These are phyloP conservation scores for Diachrysia chrysitis DNA, from an alignment of 2,888 invertebrate species.

Conservation along the genomic window DNA sequence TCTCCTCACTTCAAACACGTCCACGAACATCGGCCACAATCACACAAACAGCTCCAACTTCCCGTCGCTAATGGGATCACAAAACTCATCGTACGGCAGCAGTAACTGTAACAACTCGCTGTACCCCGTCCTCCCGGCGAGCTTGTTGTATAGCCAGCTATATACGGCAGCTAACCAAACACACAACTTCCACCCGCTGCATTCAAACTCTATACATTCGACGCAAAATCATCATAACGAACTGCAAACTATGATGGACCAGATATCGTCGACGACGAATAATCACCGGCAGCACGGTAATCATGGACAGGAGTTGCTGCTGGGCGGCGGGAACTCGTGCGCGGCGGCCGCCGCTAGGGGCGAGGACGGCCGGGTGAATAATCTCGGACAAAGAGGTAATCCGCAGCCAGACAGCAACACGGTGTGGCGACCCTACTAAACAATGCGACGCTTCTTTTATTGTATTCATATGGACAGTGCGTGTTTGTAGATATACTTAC, in stretches of 20 bases:
- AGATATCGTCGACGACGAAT: slow-evolving; percentile 91
- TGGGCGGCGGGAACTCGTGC: slow-evolving; percentile 89
- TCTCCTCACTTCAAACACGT: slow-evolving; percentile 90
- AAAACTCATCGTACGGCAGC: slow-evolving; percentile 89
- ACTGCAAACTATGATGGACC: slow-evolving; percentile 93
- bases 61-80: slow-evolving; percentile 90
- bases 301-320: slow-evolving; percentile 84
- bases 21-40: slow-evolving; percentile 89
- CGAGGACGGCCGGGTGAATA: slow-evolving; percentile 89
- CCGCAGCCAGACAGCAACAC: slow-evolving; percentile 91
- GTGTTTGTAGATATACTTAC: slow-evolving; percentile 42
- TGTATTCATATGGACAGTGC: slow-evolving; percentile 53
- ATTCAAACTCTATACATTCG: slow-evolving; percentile 91
- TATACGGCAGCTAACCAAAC: slow-evolving; percentile 94
- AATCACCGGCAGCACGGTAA: slow-evolving; percentile 85
- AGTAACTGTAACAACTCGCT: slow-evolving; percentile 92
- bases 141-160: slow-evolving; percentile 94
- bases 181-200: slow-evolving; percentile 92
- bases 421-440: slow-evolving; percentile 94
- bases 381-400: slow-evolving; percentile 89
- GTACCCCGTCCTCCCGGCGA: slow-evolving; percentile 94
- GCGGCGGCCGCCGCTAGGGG: slow-evolving; percentile 89
- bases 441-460: slow-evolving; percentile 66
- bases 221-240: slow-evolving; percentile 92
- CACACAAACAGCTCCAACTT: slow-evolving; percentile 91